Evolutionary conservation across 64 coral and sea anemone genomes (phyloP).

Genomic region (Pocillopora damicornis): DNA sequence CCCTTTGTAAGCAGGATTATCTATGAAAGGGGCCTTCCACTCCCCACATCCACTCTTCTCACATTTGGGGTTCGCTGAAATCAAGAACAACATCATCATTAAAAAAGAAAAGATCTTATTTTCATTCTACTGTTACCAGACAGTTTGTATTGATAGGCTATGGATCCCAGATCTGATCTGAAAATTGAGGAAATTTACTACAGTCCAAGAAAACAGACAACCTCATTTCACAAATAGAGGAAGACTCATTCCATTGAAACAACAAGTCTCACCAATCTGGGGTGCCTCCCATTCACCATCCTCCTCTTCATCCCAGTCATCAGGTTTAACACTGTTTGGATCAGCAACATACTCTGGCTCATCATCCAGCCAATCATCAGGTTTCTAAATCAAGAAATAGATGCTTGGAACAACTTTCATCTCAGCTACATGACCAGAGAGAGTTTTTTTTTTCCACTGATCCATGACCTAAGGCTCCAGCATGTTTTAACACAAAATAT

Average conservation of each 20-base stretch:
- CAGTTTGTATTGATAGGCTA: no score
- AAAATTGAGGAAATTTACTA: no score
- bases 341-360: constrained; percentile 91
- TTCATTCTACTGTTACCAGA: no score
- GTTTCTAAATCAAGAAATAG: constrained; percentile 63
- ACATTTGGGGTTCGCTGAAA: constrained; percentile 89
- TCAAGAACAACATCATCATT: not conserved
- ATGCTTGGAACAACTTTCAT: no score
- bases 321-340: constrained; percentile 89
- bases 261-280: constrained; percentile 59
- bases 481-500: no score
- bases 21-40: constrained; percentile 82
- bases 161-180: no score
- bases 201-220: no score
- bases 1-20: constrained; percentile 93
- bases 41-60: constrained; percentile 96
- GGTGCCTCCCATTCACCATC: constrained; percentile 98
- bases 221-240: not conserved
- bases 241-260: not conserved
- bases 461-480: no score
- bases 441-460: no score
- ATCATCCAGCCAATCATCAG: constrained; percentile 91
- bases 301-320: constrained; percentile 98
- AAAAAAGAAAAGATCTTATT: no score
- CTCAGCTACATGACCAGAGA: no score